Percentiles rank a stretch among this genome's conserved stretches.
phyloP scores from a whole-genome alignment of 92 coral and sea anemone species.

The Porites evermanni region DNA sequence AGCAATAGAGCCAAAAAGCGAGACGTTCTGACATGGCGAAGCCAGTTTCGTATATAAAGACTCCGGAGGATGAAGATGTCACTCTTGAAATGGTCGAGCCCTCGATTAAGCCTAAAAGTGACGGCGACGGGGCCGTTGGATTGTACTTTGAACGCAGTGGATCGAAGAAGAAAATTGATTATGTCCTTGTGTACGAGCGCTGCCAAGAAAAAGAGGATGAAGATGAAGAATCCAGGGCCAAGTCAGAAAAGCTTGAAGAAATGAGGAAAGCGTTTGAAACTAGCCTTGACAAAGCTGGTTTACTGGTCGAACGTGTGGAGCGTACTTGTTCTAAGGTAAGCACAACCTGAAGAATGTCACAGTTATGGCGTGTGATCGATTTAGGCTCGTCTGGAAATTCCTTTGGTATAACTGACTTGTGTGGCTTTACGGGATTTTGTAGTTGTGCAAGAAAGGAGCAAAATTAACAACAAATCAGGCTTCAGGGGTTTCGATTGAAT shows the following conservation, averaged over 20 bases:
- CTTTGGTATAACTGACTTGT: too few relatives aligned
- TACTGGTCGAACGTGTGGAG: slow-evolving; percentile 61
- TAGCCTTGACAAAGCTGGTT: slow-evolving; percentile 56
- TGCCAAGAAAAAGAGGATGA: slow-evolving; percentile 65
- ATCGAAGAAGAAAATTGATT: slow-evolving; percentile 58
- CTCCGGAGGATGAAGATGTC: slow-evolving; percentile 21
- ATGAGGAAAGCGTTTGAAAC: slow-evolving; percentile 74
- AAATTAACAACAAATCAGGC: not conserved
- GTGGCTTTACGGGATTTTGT: too few relatives aligned
- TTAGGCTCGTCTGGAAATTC: not conserved
- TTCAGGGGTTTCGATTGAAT: not conserved
- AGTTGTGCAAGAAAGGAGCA: not conserved
- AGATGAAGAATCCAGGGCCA: slow-evolving; percentile 53
- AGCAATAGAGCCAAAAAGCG: not conserved
- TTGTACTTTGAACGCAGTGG: slow-evolving; percentile 3
- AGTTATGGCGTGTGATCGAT: not conserved
- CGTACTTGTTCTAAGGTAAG: slow-evolving; percentile 57
- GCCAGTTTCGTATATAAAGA: slow-evolving; percentile 27
- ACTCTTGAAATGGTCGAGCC: slow-evolving; percentile 51
- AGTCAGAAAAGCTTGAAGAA: slow-evolving; percentile 48
- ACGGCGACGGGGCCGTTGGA: not conserved
- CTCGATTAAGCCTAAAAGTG: not conserved
- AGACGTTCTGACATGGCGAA: slow-evolving; percentile 29
- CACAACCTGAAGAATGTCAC: not conserved
- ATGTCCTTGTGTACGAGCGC: slow-evolving; percentile 76